These are phyloP conservation scores for Habroteleia sp. DNA, from an alignment of 2,888 invertebrate genomes.

Conservation along the genomic window DNA sequence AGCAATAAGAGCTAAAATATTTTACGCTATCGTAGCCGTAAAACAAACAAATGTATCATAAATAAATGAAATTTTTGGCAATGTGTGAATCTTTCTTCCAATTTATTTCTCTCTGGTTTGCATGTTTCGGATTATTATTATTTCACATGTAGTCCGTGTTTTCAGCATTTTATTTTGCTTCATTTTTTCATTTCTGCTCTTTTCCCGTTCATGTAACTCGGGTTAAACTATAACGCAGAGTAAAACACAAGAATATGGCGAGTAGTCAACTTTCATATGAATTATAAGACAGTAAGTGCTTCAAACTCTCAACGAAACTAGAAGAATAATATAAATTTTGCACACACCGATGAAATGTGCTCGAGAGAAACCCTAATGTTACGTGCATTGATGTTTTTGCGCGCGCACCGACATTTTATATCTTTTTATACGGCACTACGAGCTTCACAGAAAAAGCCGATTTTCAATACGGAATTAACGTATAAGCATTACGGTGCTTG, in stretches of 20 bases:
- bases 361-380: constrained; percentile 43
- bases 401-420: constrained; percentile 55
- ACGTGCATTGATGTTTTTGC: constrained; percentile 54
- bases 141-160: constrained; percentile 6
- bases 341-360: constrained; percentile 57
- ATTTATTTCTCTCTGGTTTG: not conserved
- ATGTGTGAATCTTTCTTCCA: too few species aligned
- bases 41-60: too few species aligned
- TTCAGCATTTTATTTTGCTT: constrained; percentile 28
- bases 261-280: constrained; percentile 59
- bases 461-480: constrained; percentile 60
- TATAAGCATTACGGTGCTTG: constrained; percentile 53
- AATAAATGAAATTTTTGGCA: constrained; percentile 2
- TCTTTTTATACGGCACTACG: constrained; percentile 54
- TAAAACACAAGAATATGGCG: constrained; percentile 44
- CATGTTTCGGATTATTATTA: constrained; percentile 12
- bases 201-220: constrained; percentile 27
- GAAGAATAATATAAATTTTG: constrained; percentile 57
- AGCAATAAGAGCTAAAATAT: too few species aligned
- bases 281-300: constrained; percentile 50
- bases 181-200: constrained; percentile 37
- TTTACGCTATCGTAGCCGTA: too few species aligned
- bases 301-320: constrained; percentile 54
- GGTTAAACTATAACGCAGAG: constrained; percentile 51
- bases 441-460: constrained; percentile 49